These are phyloP conservation scores for Paguma larvata DNA, from an alignment of 2,797 vertebrate genomes.

Conservation along the genomic window DNA sequence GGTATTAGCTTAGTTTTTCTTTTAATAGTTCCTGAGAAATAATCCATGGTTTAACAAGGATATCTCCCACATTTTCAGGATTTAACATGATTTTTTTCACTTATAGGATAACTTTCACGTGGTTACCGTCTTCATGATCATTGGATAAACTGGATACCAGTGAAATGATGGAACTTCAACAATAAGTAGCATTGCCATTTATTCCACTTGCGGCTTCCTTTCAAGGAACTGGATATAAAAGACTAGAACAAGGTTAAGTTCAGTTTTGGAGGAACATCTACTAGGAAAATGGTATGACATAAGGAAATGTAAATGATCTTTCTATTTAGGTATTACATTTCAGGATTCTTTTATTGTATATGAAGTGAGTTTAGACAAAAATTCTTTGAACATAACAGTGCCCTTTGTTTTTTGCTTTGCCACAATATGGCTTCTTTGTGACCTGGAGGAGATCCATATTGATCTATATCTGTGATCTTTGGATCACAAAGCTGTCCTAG, in stretches of 20 bases:
- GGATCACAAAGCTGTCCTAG: background rate
- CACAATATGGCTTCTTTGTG: background rate
- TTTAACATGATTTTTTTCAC: conserved; percentile 4
- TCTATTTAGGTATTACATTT: conserved; percentile 19
- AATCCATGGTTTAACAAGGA: background rate
- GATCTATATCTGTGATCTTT: too few species aligned
- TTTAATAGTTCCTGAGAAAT: background rate
- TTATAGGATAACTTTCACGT: background rate
- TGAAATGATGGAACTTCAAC: background rate
- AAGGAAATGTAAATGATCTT: conserved; percentile 59
- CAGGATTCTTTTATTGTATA: background rate
- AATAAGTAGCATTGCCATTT: background rate
- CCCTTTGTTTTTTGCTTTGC: background rate
- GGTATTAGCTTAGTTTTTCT: background rate
- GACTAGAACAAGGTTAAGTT: background rate
- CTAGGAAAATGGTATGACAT: background rate
- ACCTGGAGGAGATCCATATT: background rate
- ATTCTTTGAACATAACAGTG: background rate
- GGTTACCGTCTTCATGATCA: background rate
- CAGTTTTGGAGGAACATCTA: background rate
- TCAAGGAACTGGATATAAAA: background rate
- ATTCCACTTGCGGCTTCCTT: background rate
- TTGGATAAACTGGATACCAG: background rate
- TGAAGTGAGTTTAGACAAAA: background rate
- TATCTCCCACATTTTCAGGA: background rate